A percentile compares a stretch with the other conserved stretches of the same genome.
Evolutionary conservation across 2,888 invertebrate genomes (phyloP).

Genomic region (Odontothrips loti): DNA sequence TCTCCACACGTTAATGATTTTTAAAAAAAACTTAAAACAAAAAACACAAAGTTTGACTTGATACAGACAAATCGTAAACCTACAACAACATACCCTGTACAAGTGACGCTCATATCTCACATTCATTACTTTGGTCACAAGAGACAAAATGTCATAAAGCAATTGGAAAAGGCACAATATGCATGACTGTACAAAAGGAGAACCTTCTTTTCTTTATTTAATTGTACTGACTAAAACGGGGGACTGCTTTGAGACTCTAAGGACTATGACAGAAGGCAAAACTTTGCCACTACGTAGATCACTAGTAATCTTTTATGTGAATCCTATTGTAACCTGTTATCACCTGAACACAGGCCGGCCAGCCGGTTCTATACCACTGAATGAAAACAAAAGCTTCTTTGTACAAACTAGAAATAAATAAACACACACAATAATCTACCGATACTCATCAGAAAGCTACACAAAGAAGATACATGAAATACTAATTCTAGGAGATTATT

Average conservation of each 20-base stretch:
- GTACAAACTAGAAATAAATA: background rate
- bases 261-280: background rate
- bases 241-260: background rate
- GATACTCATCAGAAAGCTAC: background rate
- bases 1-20: background rate
- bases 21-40: background rate
- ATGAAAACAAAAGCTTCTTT: background rate
- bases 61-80: background rate
- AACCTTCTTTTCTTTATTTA: no score
- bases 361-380: background rate
- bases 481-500: background rate
- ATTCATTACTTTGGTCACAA: background rate
- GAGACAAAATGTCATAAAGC: background rate
- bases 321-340: background rate
- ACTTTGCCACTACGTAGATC: background rate
- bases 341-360: background rate
- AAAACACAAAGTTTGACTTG: background rate
- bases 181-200: background rate
- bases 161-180: background rate
- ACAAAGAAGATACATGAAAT: background rate
- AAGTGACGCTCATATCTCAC: background rate
- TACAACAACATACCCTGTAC: conserved; percentile 7
- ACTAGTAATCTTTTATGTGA: background rate
- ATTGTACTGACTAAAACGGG: background rate
- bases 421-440: background rate